Conservation (phyloP, 2,797 vertebrate species). For the Chaenodraco wilsoni region DNA sequence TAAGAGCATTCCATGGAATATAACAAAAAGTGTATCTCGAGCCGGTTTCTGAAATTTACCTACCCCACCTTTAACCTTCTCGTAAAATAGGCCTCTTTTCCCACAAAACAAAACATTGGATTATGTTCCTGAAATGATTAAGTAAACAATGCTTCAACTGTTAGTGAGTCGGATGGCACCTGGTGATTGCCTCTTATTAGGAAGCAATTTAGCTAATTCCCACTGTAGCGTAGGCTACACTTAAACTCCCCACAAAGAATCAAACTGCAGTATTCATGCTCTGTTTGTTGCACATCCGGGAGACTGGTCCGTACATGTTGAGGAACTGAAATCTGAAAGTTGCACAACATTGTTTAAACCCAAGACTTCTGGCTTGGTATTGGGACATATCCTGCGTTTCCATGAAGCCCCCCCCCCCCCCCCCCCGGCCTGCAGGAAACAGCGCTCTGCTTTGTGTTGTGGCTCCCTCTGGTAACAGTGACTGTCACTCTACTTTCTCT, state of each 20-base stretch:
- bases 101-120: background rate
- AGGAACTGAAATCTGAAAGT: constrained; percentile 59
- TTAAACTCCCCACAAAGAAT: constrained; percentile 45
- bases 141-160: constrained; percentile 28
- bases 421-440: constrained; percentile 40
- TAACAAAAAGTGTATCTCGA: no score
- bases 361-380: constrained; percentile 56
- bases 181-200: constrained; percentile 47
- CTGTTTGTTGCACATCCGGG: constrained; percentile 31
- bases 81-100: background rate
- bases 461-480: constrained; percentile 68
- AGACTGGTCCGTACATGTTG: constrained; percentile 45
- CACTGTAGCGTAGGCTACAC: constrained; percentile 3
- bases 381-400: constrained; percentile 60
- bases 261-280: constrained; percentile 22
- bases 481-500: constrained; percentile 77
- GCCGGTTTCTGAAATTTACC: no score
- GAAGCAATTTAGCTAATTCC: constrained; percentile 45
- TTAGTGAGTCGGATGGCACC: constrained; percentile 17
- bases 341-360: constrained; percentile 64
- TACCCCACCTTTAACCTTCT: background rate
- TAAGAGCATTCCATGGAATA: no score
- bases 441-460: constrained; percentile 76
- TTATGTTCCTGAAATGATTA: constrained; percentile 11
- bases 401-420: constrained; percentile 57